A percentile compares a stretch with the other conserved stretches of the same genome.
These are phyloP conservation scores for Nysson spinosus DNA, from an alignment of 2,888 invertebrate species.

Conservation along the genomic window DNA sequence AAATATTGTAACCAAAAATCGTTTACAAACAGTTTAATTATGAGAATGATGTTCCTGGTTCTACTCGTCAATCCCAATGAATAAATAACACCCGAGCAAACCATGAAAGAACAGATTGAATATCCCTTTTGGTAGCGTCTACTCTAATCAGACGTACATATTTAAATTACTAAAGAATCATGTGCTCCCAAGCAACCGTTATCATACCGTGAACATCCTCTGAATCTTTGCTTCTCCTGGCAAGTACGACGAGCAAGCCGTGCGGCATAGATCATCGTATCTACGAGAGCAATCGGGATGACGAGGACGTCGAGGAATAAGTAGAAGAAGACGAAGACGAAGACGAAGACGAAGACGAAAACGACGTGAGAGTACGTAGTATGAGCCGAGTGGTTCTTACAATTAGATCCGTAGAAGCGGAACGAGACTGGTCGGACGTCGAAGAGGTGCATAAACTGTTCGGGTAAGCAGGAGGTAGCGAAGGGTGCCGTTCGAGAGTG, in stretches of 20 bases:
- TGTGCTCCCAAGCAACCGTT: neutral
- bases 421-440: slow-evolving; percentile 33
- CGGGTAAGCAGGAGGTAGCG: slow-evolving; percentile 3
- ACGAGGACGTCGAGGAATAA: slow-evolving; percentile 45
- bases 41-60: no score
- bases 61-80: no score
- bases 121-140: neutral
- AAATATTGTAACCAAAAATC: no score
- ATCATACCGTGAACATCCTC: slow-evolving; percentile 1
- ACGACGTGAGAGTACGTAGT: slow-evolving; percentile 13
- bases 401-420: slow-evolving; percentile 14
- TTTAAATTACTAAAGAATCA: neutral
- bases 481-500: slow-evolving; percentile 32
- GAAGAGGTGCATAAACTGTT: slow-evolving; percentile 27
- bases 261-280: slow-evolving; percentile 68
- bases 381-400: slow-evolving; percentile 37
- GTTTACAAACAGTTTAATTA: no score
- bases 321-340: neutral
- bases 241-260: slow-evolving; percentile 59
- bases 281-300: slow-evolving; percentile 48
- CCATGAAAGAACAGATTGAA: no score
- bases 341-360: neutral
- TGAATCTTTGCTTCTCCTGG: slow-evolving; percentile 36
- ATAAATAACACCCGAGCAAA: no score
- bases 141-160: slow-evolving; percentile 4